Evolutionary conservation across 2,797 vertebrate species (phyloP).

Genomic region (Serranus cabrilla): DNA sequence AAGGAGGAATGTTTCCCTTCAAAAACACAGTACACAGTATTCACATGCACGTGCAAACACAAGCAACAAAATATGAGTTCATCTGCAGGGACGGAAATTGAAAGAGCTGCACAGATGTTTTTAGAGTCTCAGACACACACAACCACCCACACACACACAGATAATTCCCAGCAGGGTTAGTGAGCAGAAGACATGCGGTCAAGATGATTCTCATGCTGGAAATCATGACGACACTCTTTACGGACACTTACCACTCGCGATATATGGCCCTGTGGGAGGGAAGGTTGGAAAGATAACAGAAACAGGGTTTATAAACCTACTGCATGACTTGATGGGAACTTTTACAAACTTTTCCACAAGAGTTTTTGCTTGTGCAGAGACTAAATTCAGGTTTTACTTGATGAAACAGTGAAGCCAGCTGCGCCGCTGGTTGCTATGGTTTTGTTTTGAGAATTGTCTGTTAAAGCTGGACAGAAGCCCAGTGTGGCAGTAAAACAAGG

Average conservation of each 20-base stretch:
- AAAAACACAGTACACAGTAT: conserved; percentile 28
- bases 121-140: conserved; percentile 18
- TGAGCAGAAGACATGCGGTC: conserved; percentile 78
- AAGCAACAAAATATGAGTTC: conserved; percentile 26
- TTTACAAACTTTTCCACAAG: background rate
- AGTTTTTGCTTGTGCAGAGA: background rate
- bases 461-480: conserved; percentile 42
- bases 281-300: conserved; percentile 71
- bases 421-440: conserved; percentile 21
- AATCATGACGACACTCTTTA: conserved; percentile 61
- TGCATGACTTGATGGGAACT: background rate
- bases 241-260: conserved; percentile 86
- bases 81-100: conserved; percentile 26
- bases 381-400: conserved; percentile 17
- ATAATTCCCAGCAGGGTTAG: conserved; percentile 76
- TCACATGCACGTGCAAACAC: conserved; percentile 63
- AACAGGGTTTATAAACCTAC: conserved; percentile 59
- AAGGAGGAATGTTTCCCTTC: conserved; percentile 10
- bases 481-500: conserved; percentile 30
- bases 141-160: conserved; percentile 41
- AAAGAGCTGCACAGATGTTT: conserved; percentile 25
- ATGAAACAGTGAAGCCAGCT: background rate
- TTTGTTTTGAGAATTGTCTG: conserved; percentile 38
- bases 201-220: conserved; percentile 79
- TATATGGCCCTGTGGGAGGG: conserved; percentile 84